Evolutionary conservation across 2,113 vertebrate species (phyloP).

Genomic region (Saguinus midas): DNA sequence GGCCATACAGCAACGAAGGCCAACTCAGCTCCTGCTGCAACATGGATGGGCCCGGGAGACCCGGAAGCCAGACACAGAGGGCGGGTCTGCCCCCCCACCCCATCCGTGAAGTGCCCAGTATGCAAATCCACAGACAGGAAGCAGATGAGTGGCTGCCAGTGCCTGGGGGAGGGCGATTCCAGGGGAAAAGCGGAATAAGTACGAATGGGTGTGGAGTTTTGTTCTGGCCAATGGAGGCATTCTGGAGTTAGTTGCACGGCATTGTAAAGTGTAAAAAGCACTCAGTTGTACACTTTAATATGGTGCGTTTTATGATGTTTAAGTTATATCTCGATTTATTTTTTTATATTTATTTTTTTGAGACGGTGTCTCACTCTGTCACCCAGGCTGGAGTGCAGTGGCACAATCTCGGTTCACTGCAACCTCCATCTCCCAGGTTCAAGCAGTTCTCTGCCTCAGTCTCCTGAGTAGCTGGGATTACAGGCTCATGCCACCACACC

Average conservation of each 20-base stretch:
- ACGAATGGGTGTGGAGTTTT: rapidly evolving
- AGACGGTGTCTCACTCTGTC: neutral
- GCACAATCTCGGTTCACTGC: neutral
- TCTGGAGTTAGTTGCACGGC: neutral
- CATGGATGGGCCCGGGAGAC: neutral
- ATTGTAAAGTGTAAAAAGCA: too few relatives aligned
- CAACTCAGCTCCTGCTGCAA: too few relatives aligned
- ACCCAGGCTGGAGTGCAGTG: neutral
- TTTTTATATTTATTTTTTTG: neutral
- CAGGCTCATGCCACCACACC: too few relatives aligned
- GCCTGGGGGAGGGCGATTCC: neutral
- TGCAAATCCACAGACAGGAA: too few relatives aligned
- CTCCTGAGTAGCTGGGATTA: too few relatives aligned
- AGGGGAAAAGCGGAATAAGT: rapidly evolving
- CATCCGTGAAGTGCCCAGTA: too few relatives aligned
- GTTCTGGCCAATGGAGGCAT: rapidly evolving
- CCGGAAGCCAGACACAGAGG: neutral
- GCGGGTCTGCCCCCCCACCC: too few relatives aligned
- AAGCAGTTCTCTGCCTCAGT: too few relatives aligned
- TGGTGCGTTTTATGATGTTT: neutral
- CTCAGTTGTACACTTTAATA: neutral
- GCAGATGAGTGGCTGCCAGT: neutral
- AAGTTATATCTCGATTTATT: neutral
- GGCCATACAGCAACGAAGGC: too few relatives aligned
- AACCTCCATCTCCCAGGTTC: neutral